A percentile compares a stretch with the other conserved stretches of the same genome.
Evolutionary conservation across 2,113 vertebrate genomes (phyloP).

Genomic region (Propithecus coquereli): DNA sequence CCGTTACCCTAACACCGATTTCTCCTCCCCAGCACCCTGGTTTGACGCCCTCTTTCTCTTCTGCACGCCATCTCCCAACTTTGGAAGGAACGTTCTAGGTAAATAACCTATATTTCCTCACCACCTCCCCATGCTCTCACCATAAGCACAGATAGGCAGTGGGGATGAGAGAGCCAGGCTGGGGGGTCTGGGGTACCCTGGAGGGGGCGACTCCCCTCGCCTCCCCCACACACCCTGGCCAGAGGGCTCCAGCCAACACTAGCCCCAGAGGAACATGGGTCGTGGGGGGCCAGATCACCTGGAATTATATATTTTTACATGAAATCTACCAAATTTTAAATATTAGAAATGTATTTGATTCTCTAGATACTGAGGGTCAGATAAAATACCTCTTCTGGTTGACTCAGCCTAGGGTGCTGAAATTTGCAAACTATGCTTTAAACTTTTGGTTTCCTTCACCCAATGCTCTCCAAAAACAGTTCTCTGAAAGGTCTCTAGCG

Average conservation of each 20-base stretch:
- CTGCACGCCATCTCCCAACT: not conserved
- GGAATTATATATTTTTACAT: not conserved
- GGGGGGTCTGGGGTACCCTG: not conserved
- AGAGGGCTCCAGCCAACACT: not conserved
- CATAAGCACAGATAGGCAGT: not conserved
- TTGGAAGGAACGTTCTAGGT: not conserved
- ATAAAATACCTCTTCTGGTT: not conserved
- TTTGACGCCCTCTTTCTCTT: not conserved
- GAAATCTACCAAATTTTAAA: not conserved
- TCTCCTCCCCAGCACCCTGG: not conserved
- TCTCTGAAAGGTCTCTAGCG: not conserved
- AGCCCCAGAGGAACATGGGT: not conserved
- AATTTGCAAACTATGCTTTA: not conserved
- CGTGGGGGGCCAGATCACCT: not conserved
- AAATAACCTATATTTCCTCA: not conserved
- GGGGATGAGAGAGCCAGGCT: not conserved
- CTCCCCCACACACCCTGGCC: accelerated
- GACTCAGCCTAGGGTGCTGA: not conserved
- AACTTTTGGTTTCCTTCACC: not conserved
- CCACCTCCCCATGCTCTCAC: not conserved
- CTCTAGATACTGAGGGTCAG: not conserved
- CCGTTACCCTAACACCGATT: not conserved
- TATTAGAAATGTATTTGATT: not conserved
- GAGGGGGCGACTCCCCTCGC: not conserved
- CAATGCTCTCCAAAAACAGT: not conserved